Conservation (phyloP, 2,888 invertebrate genomes). For the Crematogaster levior region DNA sequence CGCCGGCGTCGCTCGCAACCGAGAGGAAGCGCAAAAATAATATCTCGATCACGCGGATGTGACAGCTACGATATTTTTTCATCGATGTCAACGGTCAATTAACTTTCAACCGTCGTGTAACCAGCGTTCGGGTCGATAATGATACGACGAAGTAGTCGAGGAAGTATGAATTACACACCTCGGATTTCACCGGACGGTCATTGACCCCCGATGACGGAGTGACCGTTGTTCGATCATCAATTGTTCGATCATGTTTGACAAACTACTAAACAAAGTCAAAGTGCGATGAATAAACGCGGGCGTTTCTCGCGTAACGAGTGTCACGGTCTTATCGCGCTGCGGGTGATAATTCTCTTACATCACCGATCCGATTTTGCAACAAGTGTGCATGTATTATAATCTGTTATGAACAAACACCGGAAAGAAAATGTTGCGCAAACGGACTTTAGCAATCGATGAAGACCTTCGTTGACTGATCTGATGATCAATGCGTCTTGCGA, state of each 20-base stretch:
- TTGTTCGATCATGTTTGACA: constrained; percentile 9
- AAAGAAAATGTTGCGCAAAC: constrained; percentile 9
- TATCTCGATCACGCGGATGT: background rate
- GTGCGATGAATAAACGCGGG: background rate
- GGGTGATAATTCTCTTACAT: background rate
- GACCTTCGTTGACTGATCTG: constrained; percentile 23
- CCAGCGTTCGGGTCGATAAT: background rate
- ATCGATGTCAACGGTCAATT: constrained; percentile 10
- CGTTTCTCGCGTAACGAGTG: background rate
- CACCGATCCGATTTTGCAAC: constrained; percentile 29
- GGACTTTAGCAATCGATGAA: constrained; percentile 36
- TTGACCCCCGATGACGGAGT: background rate
- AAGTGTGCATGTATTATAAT: background rate
- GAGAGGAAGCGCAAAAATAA: background rate
- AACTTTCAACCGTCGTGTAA: background rate
- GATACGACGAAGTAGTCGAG: background rate
- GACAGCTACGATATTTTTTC: background rate
- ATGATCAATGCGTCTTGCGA: background rate
- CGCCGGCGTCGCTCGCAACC: background rate
- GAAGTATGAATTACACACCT: constrained; percentile 30
- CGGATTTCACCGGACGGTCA: constrained; percentile 32
- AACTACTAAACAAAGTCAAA: background rate
- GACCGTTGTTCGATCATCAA: background rate
- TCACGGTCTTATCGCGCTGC: background rate
- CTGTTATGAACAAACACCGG: constrained; percentile 2